A percentile compares a stretch with the other conserved stretches of the same genome.
phyloP scores from a whole-genome alignment of 2,888 invertebrate species.

The Gymnocheta viridis region DNA sequence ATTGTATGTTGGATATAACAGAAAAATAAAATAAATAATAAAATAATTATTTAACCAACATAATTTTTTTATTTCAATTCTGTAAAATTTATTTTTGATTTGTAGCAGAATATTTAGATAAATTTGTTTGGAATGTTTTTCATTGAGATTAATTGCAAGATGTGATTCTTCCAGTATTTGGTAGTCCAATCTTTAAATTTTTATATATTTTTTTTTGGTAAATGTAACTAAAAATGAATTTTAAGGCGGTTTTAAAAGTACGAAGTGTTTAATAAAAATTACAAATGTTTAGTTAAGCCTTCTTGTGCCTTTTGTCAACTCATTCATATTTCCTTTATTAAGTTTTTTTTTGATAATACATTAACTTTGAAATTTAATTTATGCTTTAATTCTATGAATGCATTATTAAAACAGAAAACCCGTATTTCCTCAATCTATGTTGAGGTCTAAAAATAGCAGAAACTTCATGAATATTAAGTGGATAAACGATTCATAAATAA shows the following conservation, averaged over 20 bases:
- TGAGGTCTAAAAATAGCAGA: not conserved
- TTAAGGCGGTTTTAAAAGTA: not conserved
- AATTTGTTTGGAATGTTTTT: no score
- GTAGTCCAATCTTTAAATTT: no score
- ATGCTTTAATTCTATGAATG: constrained; percentile 25
- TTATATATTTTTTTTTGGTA: no score
- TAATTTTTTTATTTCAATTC: no score
- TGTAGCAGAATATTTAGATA: no score
- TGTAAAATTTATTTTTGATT: no score
- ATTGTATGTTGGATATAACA: no score
- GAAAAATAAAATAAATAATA: no score
- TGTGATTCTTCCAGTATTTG: no score
- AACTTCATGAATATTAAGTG: not conserved
- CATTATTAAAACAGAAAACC: constrained; percentile 11
- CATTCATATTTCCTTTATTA: constrained; percentile 14
- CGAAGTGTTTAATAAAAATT: not conserved
- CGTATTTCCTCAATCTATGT: constrained; percentile 2
- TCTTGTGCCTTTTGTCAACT: not conserved
- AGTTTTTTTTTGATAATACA: constrained; percentile 1
- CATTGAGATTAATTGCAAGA: no score
- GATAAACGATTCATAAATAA: not conserved
- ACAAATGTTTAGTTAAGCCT: not conserved
- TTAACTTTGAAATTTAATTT: constrained; percentile 13
- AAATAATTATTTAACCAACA: no score
- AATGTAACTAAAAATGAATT: not conserved